A percentile compares a stretch with the other conserved stretches of the same genome.
These are phyloP conservation scores for Bombus difficillimus DNA, from an alignment of 1,140 invertebrate species.

Conservation along the genomic window DNA sequence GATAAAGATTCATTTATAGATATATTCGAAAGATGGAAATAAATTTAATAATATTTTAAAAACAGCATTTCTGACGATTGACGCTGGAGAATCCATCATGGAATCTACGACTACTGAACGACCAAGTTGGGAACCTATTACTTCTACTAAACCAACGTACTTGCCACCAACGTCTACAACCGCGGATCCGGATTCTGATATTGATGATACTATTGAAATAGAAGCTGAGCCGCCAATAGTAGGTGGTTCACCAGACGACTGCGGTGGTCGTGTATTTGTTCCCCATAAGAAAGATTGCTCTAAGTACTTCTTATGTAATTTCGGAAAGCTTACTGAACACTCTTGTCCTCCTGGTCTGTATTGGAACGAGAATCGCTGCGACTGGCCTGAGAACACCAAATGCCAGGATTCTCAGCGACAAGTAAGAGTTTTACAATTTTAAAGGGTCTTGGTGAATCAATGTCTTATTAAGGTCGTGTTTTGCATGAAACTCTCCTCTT, in stretches of 20 bases:
- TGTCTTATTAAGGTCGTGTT: too few species aligned
- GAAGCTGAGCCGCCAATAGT: conserved; percentile 62
- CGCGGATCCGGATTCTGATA: conserved; percentile 26
- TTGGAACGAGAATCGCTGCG: conserved; percentile 91
- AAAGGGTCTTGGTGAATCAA: background rate
- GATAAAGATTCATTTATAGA: background rate
- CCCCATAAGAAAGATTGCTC: conserved; percentile 88
- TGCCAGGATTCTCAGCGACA: conserved; percentile 77
- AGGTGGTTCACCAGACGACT: conserved; percentile 76
- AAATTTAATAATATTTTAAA: background rate
- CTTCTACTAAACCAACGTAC: conserved; percentile 58
- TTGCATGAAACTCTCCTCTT: background rate
- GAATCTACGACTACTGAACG: conserved; percentile 33
- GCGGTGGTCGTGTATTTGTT: conserved; percentile 85
- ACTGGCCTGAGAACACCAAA: conserved; percentile 89
- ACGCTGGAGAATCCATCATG: conserved; percentile 3
- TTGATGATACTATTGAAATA: conserved; percentile 74
- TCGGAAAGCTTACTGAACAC: conserved; percentile 86
- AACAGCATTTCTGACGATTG: conserved; percentile 28
- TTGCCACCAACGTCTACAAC: conserved; percentile 43
- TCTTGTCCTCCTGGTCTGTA: conserved; percentile 88
- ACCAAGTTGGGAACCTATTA: conserved; percentile 45
- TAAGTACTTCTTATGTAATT: conserved; percentile 92
- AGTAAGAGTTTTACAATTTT: background rate
- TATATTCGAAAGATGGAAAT: background rate